These are phyloP conservation scores for Eptatretus burgeri DNA, from an alignment of 2,113 vertebrate species.

Conservation along the genomic window DNA sequence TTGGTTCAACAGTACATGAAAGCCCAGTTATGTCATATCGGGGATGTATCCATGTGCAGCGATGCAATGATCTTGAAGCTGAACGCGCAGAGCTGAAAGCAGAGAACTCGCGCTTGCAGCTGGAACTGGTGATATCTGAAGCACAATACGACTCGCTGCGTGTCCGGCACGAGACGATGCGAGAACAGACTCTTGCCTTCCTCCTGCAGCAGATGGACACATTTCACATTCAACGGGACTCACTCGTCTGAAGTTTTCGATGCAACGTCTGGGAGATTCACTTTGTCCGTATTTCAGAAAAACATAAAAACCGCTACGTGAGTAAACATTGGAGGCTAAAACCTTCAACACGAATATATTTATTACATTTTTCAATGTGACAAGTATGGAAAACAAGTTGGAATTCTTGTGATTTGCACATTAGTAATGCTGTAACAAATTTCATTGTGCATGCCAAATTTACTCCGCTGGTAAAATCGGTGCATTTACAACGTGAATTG, in stretches of 20 bases:
- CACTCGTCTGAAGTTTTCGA: background rate
- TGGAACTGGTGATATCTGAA: background rate
- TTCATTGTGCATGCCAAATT: too few relatives aligned
- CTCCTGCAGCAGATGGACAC: constrained; percentile 7
- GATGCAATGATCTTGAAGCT: constrained; percentile 1
- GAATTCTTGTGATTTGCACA: too few relatives aligned
- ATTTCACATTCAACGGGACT: background rate
- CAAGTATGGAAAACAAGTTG: too few relatives aligned
- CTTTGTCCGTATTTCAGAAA: background rate
- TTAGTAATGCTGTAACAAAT: too few relatives aligned
- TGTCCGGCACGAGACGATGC: background rate
- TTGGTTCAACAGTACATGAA: too few relatives aligned
- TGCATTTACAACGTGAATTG: too few relatives aligned
- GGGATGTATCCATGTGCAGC: background rate
- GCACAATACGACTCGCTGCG: background rate
- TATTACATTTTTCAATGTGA: too few relatives aligned
- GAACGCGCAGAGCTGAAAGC: constrained; percentile 2
- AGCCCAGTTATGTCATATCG: too few relatives aligned
- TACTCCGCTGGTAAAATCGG: too few relatives aligned
- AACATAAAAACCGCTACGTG: too few relatives aligned
- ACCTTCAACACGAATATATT: too few relatives aligned
- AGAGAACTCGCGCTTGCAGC: background rate
- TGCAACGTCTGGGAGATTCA: background rate
- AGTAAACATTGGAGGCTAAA: too few relatives aligned
- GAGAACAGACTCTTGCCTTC: background rate